Conservation (phyloP, 2,797 vertebrate genomes). For the Neopelma chrysocephalum region DNA sequence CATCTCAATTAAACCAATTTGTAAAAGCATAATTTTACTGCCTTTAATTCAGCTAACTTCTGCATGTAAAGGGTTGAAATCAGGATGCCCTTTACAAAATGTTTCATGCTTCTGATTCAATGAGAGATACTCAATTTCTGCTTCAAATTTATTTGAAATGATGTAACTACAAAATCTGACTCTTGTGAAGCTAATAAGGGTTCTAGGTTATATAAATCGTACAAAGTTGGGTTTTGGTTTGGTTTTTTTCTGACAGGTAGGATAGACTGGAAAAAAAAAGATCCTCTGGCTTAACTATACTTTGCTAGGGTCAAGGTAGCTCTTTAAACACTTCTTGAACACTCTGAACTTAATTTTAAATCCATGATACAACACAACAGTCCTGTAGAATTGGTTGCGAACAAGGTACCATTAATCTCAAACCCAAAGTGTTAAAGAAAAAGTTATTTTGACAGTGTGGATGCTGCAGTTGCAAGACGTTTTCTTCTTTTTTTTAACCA, state of each 20-base stretch:
- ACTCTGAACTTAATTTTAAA: neutral
- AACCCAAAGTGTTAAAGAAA: neutral
- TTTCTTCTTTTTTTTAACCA: neutral
- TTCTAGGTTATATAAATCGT: neutral
- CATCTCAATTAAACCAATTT: conserved; percentile 3
- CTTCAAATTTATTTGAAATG: neutral
- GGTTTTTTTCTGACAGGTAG: neutral
- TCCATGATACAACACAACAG: neutral
- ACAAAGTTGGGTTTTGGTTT: neutral
- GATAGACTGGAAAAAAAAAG: neutral
- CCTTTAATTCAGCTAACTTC: neutral
- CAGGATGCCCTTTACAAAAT: neutral
- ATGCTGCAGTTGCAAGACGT: neutral
- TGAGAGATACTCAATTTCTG: neutral
- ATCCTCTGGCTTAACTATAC: neutral
- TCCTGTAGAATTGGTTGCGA: neutral
- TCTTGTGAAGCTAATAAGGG: neutral
- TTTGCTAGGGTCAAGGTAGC: neutral
- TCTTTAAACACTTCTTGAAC: neutral
- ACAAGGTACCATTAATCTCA: neutral
- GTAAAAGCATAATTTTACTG: neutral
- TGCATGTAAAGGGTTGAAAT: neutral
- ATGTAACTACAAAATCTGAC: neutral
- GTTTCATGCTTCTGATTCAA: neutral
- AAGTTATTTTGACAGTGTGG: neutral